Percentiles rank a stretch among this genome's conserved stretches.
phyloP scores from a whole-genome alignment of 2,888 invertebrate genomes.

The Drosophila barbarae region DNA sequence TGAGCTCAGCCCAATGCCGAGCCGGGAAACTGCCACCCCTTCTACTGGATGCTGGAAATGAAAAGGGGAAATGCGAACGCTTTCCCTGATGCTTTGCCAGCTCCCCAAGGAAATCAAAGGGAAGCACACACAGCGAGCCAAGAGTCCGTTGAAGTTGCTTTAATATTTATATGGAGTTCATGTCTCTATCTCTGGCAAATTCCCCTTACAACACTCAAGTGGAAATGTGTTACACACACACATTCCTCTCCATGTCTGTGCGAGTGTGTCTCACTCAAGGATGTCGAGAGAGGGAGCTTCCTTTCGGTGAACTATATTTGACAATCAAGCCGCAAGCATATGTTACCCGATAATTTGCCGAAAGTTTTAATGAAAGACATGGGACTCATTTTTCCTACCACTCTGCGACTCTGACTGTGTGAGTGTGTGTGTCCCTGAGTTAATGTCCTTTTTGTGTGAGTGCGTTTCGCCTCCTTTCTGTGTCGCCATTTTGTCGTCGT shows the following conservation, averaged over 20 bases:
- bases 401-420: slow-evolving; percentile 1
- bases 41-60: slow-evolving; percentile 60
- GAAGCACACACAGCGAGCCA: slow-evolving; percentile 56
- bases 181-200: slow-evolving; percentile 43
- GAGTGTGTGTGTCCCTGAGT: slow-evolving; percentile 30
- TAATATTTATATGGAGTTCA: slow-evolving; percentile 62
- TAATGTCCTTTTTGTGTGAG: slow-evolving; percentile 39
- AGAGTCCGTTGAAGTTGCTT: slow-evolving; percentile 49
- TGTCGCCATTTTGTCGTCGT: slow-evolving; percentile 64
- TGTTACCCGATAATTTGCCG: slow-evolving; percentile 80
- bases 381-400: slow-evolving; percentile 77
- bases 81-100: slow-evolving; percentile 20
- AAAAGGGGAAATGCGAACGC: slow-evolving; percentile 51
- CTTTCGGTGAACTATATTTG: slow-evolving; percentile 49
- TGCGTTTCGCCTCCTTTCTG: slow-evolving; percentile 33
- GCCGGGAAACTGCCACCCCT: slow-evolving; percentile 24
- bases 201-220: slow-evolving; percentile 72
- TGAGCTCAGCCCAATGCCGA: slow-evolving; percentile 10
- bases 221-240: slow-evolving; percentile 63
- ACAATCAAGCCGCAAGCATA: slow-evolving; percentile 78
- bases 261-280: slow-evolving; percentile 30
- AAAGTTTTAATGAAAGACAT: slow-evolving; percentile 80
- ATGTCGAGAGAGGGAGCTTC: slow-evolving; percentile 16
- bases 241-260: not conserved
- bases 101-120: slow-evolving; percentile 67